Evolutionary conservation across 2,797 vertebrate species (phyloP), one percentile per base, ranked within the genome.

Genomic region (Thalassophryne amazonica): DNA sequence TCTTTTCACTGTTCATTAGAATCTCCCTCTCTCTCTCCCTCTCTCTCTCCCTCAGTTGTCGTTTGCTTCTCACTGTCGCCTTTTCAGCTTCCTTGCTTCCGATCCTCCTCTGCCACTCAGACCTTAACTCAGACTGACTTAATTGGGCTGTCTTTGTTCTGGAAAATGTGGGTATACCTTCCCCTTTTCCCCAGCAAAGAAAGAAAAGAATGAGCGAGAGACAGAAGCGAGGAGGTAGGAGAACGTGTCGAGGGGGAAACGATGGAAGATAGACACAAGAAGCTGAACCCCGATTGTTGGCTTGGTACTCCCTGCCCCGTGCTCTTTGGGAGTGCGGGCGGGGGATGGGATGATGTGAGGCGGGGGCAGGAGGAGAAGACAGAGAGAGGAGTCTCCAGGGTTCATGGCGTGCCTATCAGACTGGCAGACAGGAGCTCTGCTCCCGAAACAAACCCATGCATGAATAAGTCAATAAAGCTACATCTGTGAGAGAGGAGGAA

Each of bases 71-170:
- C 49, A n/a, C 60, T 10, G 29, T 60, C 28, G 33, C 41, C 50
- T 63, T 61, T 31, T 60, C 67, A 32, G 72, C 58, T 80, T 67
- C 57, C 59, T 71, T 57, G 71, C 72, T 79, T 78, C 73, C 78
- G 37, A 73, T 75, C 54, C 55, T 49, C 68, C 62, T 80, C 80
- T 78, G 70, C 81, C 65, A 77, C 76, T 75, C 75, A 86, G 82
- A 88, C 83, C 84, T 81, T 89, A 90, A 90, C 89, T 91, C 86
- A 91, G 85, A 85, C 85, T 87, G 88, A 91, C 86, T 89, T 91
- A 90, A 91, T 90, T 91, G 88, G 88, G 89, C 85, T 89, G 85
- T 87, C 84, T 91, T 89, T 89, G 88, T 88, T 88, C 70, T 72
- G 80, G 78, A 83, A 89, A 87, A 78, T 86, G 80, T 80, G 78